These are phyloP conservation scores for Motacilla tschutschensis DNA, from an alignment of 2,113 vertebrate genomes.

Conservation along the genomic window DNA sequence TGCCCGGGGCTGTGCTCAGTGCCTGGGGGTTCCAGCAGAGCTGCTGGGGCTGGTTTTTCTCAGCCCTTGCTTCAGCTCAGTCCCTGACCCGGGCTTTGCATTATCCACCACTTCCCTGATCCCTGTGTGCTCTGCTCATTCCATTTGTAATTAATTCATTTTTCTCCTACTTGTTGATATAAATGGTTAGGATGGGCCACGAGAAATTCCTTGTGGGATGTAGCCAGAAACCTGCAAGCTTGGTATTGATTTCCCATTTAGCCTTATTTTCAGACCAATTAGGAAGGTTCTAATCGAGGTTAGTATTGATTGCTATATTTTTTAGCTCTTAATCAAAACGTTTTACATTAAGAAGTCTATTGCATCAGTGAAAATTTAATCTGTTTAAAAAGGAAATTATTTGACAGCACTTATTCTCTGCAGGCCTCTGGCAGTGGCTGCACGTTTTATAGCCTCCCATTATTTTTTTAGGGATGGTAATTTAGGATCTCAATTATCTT, in stretches of 20 bases:
- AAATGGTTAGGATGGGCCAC: background rate
- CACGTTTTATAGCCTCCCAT: background rate
- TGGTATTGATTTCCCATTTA: constrained; percentile 40
- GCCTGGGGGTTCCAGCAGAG: background rate
- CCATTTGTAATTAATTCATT: background rate
- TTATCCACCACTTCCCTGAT: background rate
- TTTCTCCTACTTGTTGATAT: background rate
- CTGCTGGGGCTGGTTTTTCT: background rate
- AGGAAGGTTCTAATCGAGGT: constrained; percentile 12
- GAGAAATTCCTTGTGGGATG: background rate
- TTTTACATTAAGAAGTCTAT: background rate
- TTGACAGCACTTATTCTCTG: background rate
- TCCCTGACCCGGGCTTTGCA: background rate
- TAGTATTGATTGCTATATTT: constrained; percentile 26
- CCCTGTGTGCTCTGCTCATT: background rate
- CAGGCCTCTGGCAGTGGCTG: background rate
- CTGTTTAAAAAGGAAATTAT: background rate
- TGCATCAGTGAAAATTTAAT: background rate
- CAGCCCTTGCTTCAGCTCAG: background rate
- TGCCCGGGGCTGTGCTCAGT: background rate
- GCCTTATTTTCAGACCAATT: constrained; percentile 19
- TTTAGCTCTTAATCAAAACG: constrained; percentile 14
- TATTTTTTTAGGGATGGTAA: background rate
- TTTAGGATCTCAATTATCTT: background rate
- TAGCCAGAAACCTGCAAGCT: background rate